Evolutionary conservation across 2,888 invertebrate genomes (phyloP), one percentile per base, ranked within the genome.

Genomic region (Arenicola marina): DNA sequence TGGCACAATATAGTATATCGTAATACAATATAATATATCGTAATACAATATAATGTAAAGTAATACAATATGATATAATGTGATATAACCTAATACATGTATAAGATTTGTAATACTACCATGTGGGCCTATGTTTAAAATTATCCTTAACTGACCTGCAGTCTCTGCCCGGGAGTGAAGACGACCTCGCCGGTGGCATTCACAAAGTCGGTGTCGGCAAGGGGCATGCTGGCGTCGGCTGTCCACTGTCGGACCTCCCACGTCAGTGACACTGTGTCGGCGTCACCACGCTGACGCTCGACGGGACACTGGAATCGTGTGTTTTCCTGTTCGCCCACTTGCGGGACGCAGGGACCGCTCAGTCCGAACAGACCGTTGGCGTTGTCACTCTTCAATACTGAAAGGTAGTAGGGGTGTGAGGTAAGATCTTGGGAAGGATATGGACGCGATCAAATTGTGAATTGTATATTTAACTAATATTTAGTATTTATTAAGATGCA

Each of bases 351-450:
- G 1, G 62, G 67, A 11, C 73, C 73, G 28, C 65, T 57, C 56
- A 81, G 76, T n/a, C 76, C 76, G 65, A 81, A 81, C 64, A 80
- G 63, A 2, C 82, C 82, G 69, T 81, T 81, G 48, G 82, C 81
- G 72, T 78, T 78, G 74, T 82, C 82, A 72, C 82, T 82, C 70
- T 82, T 82, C 65, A 80, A 59, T 33, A 82, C 82, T 81, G 62
- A 7, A 59, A 18, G n/a, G n/a, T n/a, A n/a, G n/a, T n/a, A n/a
- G n/a, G n/a, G n/a, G 29, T 21, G 29, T 28, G 21, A 28, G 21
- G 29, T 51, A 24, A 15, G 21, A 18, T 24, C 11, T 18, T 24
- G 21, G 21, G n/a, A n/a, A n/a, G n/a, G n/a, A n/a, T n/a, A n/a
- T n/a, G n/a, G n/a, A n/a, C n/a, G n/a, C n/a, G n/a, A n/a, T n/a